phyloP scores from a whole-genome alignment of 2,888 invertebrate genomes.

The Cryptocephalus primarius region DNA sequence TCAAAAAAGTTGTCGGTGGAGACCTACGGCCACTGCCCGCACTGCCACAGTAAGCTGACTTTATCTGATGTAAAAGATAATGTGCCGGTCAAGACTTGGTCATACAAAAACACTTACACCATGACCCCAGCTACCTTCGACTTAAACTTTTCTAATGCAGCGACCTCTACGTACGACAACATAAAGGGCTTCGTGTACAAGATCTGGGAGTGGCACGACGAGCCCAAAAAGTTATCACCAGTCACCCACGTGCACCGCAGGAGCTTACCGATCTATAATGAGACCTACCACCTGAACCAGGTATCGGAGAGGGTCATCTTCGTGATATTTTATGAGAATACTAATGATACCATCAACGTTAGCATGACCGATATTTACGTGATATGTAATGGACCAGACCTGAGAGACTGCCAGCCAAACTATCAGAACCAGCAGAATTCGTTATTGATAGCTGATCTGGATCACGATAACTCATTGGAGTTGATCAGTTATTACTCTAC shows the following conservation, averaged over 20 bases:
- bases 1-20: no score
- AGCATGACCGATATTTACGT: slow-evolving; percentile 70
- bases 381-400: slow-evolving; percentile 46
- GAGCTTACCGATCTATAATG: slow-evolving; percentile 15
- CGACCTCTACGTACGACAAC: slow-evolving; percentile 36
- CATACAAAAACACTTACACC: slow-evolving; percentile 56
- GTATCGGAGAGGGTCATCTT: slow-evolving; percentile 57
- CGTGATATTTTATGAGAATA: slow-evolving; percentile 62
- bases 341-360: slow-evolving; percentile 64
- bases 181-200: slow-evolving; percentile 69
- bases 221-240: slow-evolving; percentile 14
- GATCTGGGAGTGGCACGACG: slow-evolving; percentile 67
- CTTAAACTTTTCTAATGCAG: neutral
- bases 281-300: slow-evolving; percentile 21
- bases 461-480: slow-evolving; percentile 66
- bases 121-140: slow-evolving; percentile 52
- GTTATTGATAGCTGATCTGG: slow-evolving; percentile 61
- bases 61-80: slow-evolving; percentile 43
- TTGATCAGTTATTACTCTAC: slow-evolving; percentile 66
- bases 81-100: slow-evolving; percentile 38
- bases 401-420: slow-evolving; percentile 58
- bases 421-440: slow-evolving; percentile 62
- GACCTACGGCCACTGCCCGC: slow-evolving; percentile 44
- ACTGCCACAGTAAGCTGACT: slow-evolving; percentile 52
- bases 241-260: slow-evolving; percentile 15